Conservation (phyloP, 2,113 vertebrate species). For the Menura novaehollandiae region DNA sequence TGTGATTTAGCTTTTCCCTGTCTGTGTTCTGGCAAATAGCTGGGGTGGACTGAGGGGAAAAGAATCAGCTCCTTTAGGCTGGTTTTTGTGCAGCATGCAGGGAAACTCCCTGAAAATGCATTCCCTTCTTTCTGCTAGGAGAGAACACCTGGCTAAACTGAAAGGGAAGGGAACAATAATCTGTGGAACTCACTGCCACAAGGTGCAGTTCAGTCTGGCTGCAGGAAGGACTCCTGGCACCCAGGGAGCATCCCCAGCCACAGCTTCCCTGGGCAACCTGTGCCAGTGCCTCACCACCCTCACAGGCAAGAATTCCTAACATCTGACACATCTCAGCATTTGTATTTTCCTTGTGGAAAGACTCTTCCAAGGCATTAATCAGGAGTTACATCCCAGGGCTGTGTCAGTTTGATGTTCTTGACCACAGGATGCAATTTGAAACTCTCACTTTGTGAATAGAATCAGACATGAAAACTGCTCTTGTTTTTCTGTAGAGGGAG, state of each 20-base stretch:
- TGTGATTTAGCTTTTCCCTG: neutral
- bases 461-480: neutral
- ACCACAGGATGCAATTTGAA: neutral
- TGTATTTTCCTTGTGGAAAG: neutral
- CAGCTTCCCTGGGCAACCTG: neutral
- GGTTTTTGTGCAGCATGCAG: neutral
- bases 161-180: neutral
- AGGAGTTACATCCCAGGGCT: neutral
- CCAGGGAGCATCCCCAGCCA: neutral
- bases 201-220: neutral
- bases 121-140: neutral
- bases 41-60: neutral
- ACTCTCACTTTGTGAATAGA: neutral
- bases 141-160: neutral
- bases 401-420: neutral
- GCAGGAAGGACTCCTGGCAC: neutral
- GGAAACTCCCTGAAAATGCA: neutral
- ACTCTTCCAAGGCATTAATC: neutral
- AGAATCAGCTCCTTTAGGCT: neutral
- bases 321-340: neutral
- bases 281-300: neutral
- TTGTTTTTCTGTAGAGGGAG: slow-evolving; percentile 14
- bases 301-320: neutral
- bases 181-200: neutral
- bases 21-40: neutral